Base-by-base conservation (phyloP, 2,888 invertebrate species). In the Sclerodermus sp. region DNA sequence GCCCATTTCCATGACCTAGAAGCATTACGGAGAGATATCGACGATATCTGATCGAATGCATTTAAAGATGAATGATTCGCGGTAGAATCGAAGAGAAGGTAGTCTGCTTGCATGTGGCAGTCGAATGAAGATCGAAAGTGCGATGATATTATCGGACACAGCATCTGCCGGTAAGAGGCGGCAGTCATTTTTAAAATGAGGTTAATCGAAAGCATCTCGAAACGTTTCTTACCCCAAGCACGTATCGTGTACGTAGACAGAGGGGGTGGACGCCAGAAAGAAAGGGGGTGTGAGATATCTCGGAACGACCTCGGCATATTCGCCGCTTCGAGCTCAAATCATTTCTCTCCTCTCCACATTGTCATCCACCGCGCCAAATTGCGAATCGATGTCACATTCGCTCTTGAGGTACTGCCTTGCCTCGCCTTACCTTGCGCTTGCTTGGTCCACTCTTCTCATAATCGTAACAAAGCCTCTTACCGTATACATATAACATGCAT, bases 181-280 rank as follows among this genome's bases (percentile, higher is more conserved):
- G 45, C 51, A 47, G 55, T 59, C 61, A 51, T 63, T 64, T 53
- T 61, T 63, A 65, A 66, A 64, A 58, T 55, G 53, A 53, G 56
- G 57, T 64, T 62, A 67, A 68, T 62, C 60, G 60, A 54, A 53
- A 59, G 61, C 57, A 58, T 55, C 49, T 61, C 55, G 57, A 49
- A 41, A 34, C 41, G 47, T 55, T 65, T 55, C 57, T 57, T 55
- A 60, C 48, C 30, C 60, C 10, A 32, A 32, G 47, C 64, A 65
- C 68, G 64, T 66, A 60, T 31, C 42, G 42, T 23, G 38, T 18
- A 45, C 36, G 45, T 36, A 49, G 46, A 37, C 5, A 6, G 34
- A 10, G 42, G 13, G 10, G 6, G 15, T 17, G 34, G 32, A 36
- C 29, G 44, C 39, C 29, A 34, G 43, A 36, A 31, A 50, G 30